Evolutionary conservation across 2,888 invertebrate genomes (phyloP), one percentile per base, ranked within the genome.

Genomic region (Cryptops parisi): DNA sequence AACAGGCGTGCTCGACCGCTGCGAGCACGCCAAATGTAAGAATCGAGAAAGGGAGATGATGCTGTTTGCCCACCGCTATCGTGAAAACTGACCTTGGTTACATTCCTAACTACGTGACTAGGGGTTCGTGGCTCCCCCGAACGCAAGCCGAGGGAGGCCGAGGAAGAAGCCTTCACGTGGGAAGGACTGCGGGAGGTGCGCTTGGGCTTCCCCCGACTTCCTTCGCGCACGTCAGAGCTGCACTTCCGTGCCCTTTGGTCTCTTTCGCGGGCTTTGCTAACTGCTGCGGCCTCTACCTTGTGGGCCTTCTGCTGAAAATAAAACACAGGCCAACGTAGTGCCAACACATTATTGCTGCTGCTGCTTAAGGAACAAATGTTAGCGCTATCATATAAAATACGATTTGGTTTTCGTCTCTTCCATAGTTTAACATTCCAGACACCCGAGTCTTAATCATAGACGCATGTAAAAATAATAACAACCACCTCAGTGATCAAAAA

Each of bases 351-450:
- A 38, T 22, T 55, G 33, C 41, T 27, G 33, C 45, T 50, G 39
- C 47, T 50, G 41, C 39, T 55, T 33, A 54, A 49, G 41, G 25
- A 39, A 44, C 39, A 47, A 45, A 47, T 26, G 17, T 22, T 27
- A n/a, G n/a, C n/a, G n/a, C n/a, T n/a, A n/a, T n/a, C n/a, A n/a
- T n/a, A n/a, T n/a, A n/a, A n/a, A n/a, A n/a, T n/a, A n/a, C n/a
- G n/a, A n/a, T n/a, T n/a, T n/a, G n/a, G n/a, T n/a, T n/a, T n/a
- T n/a, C n/a, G n/a, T n/a, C n/a, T n/a, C n/a, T n/a, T n/a, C n/a
- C n/a, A n/a, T n/a, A n/a, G n/a, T n/a, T n/a, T n/a, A n/a, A n/a
- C n/a, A n/a, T n/a, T n/a, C n/a, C n/a, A n/a, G n/a, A n/a, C n/a
- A n/a, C n/a, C n/a, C n/a, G n/a, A n/a, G n/a, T n/a, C n/a, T n/a